phyloP scores from a whole-genome alignment of 2,113 vertebrate genomes.

The Microtus montanus region DNA sequence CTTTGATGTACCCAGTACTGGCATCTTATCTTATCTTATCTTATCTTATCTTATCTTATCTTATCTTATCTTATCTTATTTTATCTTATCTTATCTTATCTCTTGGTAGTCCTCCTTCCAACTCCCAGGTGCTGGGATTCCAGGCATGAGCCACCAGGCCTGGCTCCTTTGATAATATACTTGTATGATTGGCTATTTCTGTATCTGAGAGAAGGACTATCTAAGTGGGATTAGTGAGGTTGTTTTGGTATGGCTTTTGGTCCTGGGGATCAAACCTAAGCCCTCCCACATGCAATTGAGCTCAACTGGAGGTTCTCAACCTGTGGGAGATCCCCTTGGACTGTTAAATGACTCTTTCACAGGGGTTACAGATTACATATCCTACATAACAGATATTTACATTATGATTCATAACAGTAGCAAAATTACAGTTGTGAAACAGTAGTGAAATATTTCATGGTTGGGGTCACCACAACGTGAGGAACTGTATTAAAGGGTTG shows the following conservation, averaged over 20 bases:
- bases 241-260: not conserved
- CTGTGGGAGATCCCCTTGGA: not conserved
- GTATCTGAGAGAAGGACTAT: not conserved
- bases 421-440: not conserved
- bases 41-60: too few relatives aligned
- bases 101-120: too few relatives aligned
- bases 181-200: slow-evolving; percentile 31
- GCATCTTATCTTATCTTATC: too few relatives aligned
- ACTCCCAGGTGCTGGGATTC: not conserved
- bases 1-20: not conserved
- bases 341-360: not conserved
- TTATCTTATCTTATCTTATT: too few relatives aligned
- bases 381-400: too few relatives aligned
- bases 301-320: not conserved
- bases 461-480: too few relatives aligned
- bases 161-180: not conserved
- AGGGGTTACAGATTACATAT: not conserved
- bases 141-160: not conserved
- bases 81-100: too few relatives aligned
- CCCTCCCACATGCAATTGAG: not conserved
- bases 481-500: too few relatives aligned
- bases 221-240: not conserved
- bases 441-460: too few relatives aligned
- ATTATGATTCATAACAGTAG: not conserved
- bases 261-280: not conserved